Evolutionary conservation across 2,797 vertebrate genomes (phyloP).

Genomic region (Acipenser ruthenus): DNA sequence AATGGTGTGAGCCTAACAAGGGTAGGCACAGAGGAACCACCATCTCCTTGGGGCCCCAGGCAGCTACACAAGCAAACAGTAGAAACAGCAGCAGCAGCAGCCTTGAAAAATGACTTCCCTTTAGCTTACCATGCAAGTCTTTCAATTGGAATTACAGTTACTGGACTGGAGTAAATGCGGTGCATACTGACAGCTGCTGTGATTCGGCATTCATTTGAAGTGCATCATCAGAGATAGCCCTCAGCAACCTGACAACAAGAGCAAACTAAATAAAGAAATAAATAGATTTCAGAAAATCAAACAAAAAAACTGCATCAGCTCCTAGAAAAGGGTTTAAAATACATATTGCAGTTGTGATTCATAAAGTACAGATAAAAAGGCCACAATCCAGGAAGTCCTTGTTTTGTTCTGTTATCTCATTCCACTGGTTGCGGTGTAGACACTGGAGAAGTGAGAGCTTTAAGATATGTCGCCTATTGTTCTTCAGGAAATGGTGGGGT

Average conservation of each 20-base stretch:
- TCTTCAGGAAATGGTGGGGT: conserved; percentile 3
- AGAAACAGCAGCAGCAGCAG: neutral
- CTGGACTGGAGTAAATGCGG: neutral
- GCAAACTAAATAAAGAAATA: too few relatives aligned
- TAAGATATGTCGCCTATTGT: conserved; percentile 4
- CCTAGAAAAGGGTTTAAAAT: conserved; percentile 12
- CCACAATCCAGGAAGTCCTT: neutral
- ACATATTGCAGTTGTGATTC: neutral
- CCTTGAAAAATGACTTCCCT: neutral
- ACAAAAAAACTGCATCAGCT: conserved; percentile 12
- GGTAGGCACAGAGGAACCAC: neutral
- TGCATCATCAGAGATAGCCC: conserved; percentile 6
- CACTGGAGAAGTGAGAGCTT: neutral
- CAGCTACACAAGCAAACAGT: neutral
- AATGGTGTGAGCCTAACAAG: neutral
- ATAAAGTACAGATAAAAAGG: conserved; percentile 11
- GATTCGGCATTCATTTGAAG: conserved; percentile 5
- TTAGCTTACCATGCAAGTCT: neutral
- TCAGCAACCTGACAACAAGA: conserved; percentile 10
- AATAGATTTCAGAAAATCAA: too few relatives aligned
- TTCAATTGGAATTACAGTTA: neutral
- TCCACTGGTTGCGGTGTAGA: neutral
- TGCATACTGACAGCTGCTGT: conserved; percentile 8
- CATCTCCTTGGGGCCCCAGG: neutral
- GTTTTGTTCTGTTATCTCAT: neutral